Evolutionary conservation across 2,888 invertebrate genomes (phyloP).

Genomic region (Macaria liturata): DNA sequence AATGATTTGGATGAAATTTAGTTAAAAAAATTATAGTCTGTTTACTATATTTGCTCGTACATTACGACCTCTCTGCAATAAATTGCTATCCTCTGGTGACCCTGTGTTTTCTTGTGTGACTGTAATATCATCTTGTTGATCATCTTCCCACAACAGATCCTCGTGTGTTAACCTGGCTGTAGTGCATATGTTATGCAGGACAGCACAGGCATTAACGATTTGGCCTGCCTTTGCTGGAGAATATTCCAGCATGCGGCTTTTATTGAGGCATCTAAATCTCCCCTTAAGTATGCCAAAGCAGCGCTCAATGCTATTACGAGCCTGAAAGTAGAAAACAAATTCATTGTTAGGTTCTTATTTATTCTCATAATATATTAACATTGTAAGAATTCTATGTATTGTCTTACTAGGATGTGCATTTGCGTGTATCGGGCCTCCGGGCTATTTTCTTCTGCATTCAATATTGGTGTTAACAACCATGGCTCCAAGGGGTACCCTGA

Average conservation of each 20-base stretch:
- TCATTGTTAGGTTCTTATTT: too few species aligned
- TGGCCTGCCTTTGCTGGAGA: constrained; percentile 4
- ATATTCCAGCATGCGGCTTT: constrained; percentile 3
- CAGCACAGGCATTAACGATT: constrained; percentile 9
- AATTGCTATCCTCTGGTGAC: too few species aligned
- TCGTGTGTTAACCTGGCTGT: background rate
- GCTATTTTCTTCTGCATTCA: constrained; percentile 1
- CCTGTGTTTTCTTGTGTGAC: too few species aligned
- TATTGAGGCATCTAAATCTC: constrained; percentile 4
- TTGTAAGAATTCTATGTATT: too few species aligned
- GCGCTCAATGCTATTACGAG: constrained; percentile 6
- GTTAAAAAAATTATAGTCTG: too few species aligned
- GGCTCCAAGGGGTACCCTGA: constrained; percentile 14
- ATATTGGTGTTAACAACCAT: constrained; percentile 14
- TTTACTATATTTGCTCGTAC: too few species aligned
- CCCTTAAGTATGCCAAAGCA: constrained; percentile 6
- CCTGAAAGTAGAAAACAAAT: background rate
- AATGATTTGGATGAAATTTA: too few species aligned
- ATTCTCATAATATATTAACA: too few species aligned
- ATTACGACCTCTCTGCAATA: too few species aligned
- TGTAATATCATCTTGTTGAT: too few species aligned
- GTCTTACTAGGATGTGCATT: too few species aligned
- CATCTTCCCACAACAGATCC: too few species aligned
- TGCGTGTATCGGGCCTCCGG: constrained; percentile 1
- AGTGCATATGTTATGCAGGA: constrained; percentile 5